phyloP scores from a whole-genome alignment of 2,888 invertebrate genomes.

The Acrobasis repandana region DNA sequence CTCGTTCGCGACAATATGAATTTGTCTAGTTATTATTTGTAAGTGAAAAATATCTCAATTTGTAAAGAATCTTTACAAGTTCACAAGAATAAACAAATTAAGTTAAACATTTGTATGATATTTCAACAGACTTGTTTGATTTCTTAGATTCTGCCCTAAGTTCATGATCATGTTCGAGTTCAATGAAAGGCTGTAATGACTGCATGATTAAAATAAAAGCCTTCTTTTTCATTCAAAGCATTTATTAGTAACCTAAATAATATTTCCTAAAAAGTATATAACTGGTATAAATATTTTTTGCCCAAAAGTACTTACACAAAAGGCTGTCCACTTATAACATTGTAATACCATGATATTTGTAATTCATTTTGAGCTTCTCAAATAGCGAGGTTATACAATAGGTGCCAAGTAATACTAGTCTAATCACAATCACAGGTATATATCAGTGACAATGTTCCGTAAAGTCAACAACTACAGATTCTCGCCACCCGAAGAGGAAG shows the following conservation, averaged over 20 bases:
- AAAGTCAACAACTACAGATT: constrained; percentile 95
- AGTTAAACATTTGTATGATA: no score
- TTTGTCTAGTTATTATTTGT: no score
- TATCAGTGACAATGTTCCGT: constrained; percentile 97
- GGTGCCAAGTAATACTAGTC: constrained; percentile 55
- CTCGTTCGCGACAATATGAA: no score
- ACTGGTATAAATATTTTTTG: constrained; percentile 70
- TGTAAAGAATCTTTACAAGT: no score
- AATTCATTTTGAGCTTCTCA: constrained; percentile 61
- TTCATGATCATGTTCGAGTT: no score
- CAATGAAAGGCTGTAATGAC: no score
- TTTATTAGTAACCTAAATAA: constrained; percentile 63
- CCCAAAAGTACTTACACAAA: constrained; percentile 59
- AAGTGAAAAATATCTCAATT: no score
- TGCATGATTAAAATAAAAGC: background rate
- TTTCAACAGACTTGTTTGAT: no score
- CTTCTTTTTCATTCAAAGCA: constrained; percentile 46
- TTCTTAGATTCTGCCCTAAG: no score
- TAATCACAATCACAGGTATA: constrained; percentile 33
- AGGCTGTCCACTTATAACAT: constrained; percentile 68
- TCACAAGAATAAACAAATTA: no score
- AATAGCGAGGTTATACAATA: constrained; percentile 54
- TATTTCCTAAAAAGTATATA: constrained; percentile 61
- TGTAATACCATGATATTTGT: constrained; percentile 65
- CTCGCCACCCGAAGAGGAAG: constrained; percentile 98